Base-by-base conservation (phyloP, 1,140 invertebrate genomes). In the Oryctes rhinoceros region DNA sequence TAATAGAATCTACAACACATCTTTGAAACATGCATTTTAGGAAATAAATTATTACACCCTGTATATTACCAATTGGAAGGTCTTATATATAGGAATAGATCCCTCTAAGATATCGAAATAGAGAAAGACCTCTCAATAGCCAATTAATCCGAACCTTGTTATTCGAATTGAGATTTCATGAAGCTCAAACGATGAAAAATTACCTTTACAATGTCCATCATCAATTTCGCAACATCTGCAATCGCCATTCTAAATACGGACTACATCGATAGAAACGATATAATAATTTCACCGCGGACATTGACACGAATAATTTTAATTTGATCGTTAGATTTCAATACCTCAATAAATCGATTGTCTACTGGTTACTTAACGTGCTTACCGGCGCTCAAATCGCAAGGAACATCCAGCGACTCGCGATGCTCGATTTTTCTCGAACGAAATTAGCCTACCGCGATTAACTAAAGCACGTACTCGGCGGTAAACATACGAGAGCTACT, bases 301-400 rank as follows among this genome's bases (percentile, higher is more conserved):
- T 44, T 44, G 39, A 44, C 39, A 18, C 53, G 15, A 6, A 59
- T 59, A 59, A 18, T n/a, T 59, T 18, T 59, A 59, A 59, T 18
- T 59, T 18, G 53, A 59, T 59, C 11, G 53, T 59, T 59, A 59
- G 53, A 59, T 59, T 59, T 59, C 53, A n/a, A 59, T 59, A 59
- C 13, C 15, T 15, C 18, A 59, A 59, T 59, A 59, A 6, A 59
- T 59, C 53, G 53, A 59, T 59, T 59, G 53, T 59, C 15, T 7
- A 6, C 18, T 59, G 6, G 53, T 59, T 59, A 59, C 53, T 15
- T 15, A 59, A 59, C 15, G 15, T 18, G 6, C 13, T 15, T n/a
- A 59, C 15, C 6, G 53, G 15, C 39, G 39, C 39, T 44, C 39
- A 44, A 59, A 59, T 59, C 13, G 53, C 7, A 59, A 30, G 24